Percentiles rank a stretch among this genome's conserved stretches.
Conservation (phyloP, 2,888 invertebrate genomes). For the Trichopoda pennipes region DNA sequence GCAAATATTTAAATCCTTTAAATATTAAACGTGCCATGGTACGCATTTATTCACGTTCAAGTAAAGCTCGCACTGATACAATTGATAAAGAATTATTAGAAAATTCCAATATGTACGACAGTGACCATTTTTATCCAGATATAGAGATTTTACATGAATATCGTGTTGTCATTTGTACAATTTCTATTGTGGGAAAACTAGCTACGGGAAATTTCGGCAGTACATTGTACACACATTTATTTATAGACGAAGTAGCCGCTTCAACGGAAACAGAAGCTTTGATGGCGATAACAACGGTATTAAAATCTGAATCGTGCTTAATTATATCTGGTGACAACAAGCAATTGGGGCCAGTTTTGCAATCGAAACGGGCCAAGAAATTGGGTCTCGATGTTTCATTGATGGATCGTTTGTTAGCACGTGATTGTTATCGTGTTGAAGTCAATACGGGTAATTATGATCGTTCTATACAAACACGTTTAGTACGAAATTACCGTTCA, state of each 20-base stretch:
- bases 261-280: conserved; percentile 86
- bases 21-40: conserved; percentile 75
- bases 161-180: conserved; percentile 85
- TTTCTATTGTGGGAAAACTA: conserved; percentile 82
- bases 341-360: conserved; percentile 86
- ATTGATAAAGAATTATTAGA: conserved; percentile 78
- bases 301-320: conserved; percentile 27
- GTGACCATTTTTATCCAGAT: conserved; percentile 79
- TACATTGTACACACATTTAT: conserved; percentile 84
- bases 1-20: conserved; percentile 71
- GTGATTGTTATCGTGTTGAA: conserved; percentile 79
- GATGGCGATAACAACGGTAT: conserved; percentile 80
- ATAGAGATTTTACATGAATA: conserved; percentile 82
- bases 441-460: conserved; percentile 79
- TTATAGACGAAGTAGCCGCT: conserved; percentile 90
- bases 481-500: conserved; percentile 88
- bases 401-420: conserved; percentile 85
- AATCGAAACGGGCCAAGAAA: conserved; percentile 76
- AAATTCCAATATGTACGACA: conserved; percentile 81
- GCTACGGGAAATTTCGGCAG: conserved; percentile 81
- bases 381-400: conserved; percentile 82
- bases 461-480: conserved; percentile 86
- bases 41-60: conserved; percentile 81
- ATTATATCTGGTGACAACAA: conserved; percentile 84
- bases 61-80: conserved; percentile 78